Conservation (phyloP, 2,888 invertebrate species). For the Heliothis peltigera region DNA sequence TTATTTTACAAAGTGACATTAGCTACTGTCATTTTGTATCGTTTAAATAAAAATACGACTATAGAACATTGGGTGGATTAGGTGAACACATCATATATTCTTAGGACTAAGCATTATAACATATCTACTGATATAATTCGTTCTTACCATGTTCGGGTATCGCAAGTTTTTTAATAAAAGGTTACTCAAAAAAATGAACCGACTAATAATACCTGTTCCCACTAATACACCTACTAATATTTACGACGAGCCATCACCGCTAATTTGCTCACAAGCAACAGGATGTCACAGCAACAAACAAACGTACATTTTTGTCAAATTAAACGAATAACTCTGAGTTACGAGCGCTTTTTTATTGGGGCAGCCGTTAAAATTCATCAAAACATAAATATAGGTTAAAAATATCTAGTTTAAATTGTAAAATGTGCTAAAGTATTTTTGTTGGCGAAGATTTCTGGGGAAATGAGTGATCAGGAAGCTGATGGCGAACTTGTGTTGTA, state of each 20-base stretch:
- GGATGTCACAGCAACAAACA: conserved; percentile 47
- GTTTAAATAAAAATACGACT: no score
- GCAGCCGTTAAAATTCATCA: conserved; percentile 53
- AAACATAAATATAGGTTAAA: conserved; percentile 50
- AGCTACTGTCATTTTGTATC: no score
- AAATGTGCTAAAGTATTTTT: conserved; percentile 30
- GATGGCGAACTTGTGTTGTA: not conserved
- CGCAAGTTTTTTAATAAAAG: no score
- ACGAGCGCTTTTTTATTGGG: conserved; percentile 55
- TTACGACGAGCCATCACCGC: conserved; percentile 43
- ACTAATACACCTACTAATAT: conserved; percentile 44
- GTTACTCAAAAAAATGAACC: not conserved
- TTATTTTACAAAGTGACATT: no score
- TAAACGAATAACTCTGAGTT: conserved; percentile 52
- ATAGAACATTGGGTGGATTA: not conserved
- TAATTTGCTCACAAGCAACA: conserved; percentile 55
- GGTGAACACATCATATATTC: not conserved
- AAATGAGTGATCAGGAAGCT: conserved; percentile 22
- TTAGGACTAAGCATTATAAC: not conserved
- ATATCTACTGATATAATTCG: no score
- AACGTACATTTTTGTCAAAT: conserved; percentile 54
- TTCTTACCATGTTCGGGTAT: no score
- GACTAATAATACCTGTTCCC: not conserved
- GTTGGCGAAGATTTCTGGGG: conserved; percentile 8
- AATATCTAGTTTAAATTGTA: conserved; percentile 42